Conservation (phyloP, 2,113 vertebrate species). For the Catharus minimus region DNA sequence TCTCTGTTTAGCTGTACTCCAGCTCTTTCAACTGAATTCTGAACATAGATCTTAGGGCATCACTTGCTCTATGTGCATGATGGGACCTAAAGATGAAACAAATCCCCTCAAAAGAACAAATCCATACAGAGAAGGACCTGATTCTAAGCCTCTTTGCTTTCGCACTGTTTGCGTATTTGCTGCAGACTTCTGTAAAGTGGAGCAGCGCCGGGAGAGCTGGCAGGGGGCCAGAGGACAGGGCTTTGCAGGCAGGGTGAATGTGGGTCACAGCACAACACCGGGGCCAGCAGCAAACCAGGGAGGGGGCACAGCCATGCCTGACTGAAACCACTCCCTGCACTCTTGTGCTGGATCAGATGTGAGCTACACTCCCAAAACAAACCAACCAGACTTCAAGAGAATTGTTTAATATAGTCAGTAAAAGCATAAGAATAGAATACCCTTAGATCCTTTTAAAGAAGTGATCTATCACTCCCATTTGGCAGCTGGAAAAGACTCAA, state of each 20-base stretch:
- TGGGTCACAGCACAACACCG: slow-evolving; percentile 25
- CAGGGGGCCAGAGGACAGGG: slow-evolving; percentile 16
- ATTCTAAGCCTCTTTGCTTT: slow-evolving; percentile 25
- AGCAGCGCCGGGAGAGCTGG: neutral
- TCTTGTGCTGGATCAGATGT: fast-evolving
- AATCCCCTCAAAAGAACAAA: neutral
- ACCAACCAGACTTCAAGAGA: neutral
- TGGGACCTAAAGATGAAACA: neutral
- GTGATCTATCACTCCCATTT: neutral
- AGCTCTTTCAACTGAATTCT: neutral
- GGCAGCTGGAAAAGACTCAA: neutral
- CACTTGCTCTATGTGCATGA: neutral
- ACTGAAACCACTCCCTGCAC: neutral
- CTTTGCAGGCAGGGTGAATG: slow-evolving; percentile 27
- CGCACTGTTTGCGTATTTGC: neutral
- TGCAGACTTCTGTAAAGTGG: neutral
- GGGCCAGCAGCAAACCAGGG: neutral
- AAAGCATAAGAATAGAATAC: neutral
- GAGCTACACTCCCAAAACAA: neutral
- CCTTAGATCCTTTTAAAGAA: neutral
- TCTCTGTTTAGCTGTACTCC: neutral
- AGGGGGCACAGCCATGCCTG: neutral
- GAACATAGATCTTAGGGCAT: neutral
- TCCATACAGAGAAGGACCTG: neutral
- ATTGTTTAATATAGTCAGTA: neutral